A percentile compares a stretch with the other conserved stretches of the same genome.
Evolutionary conservation across 2,888 invertebrate species (phyloP).

Genomic region (Macrophya annulata): DNA sequence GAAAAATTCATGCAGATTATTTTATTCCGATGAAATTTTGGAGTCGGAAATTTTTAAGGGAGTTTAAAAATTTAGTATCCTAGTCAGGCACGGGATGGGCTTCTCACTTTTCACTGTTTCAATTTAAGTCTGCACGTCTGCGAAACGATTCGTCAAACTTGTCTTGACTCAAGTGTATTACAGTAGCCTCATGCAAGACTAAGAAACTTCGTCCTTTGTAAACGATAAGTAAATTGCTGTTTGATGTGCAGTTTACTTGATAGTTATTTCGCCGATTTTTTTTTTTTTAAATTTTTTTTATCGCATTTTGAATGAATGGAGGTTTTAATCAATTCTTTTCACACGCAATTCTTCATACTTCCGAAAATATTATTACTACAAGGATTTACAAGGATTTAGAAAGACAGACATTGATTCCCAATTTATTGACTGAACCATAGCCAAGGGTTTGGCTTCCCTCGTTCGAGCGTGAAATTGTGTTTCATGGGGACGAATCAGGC

Average conservation of each 20-base stretch:
- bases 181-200: background rate
- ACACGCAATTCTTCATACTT: background rate
- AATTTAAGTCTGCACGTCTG: slow-evolving; percentile 17
- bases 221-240: background rate
- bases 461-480: slow-evolving; percentile 47
- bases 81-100: background rate
- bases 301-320: background rate
- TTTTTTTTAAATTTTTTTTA: too few relatives aligned
- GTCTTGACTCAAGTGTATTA: background rate
- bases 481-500: background rate
- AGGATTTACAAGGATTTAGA: slow-evolving; percentile 1
- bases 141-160: slow-evolving; percentile 45
- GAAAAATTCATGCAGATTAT: background rate
- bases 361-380: background rate
- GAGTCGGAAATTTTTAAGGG: background rate
- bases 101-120: slow-evolving; percentile 27
- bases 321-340: background rate
- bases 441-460: background rate
- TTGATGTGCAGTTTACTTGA: slow-evolving; percentile 5
- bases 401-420: background rate
- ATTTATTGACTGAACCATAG: slow-evolving; percentile 24
- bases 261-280: background rate
- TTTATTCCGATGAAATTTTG: background rate
- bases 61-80: background rate
- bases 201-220: background rate